A percentile compares a stretch with the other conserved stretches of the same genome.
Conservation (phyloP, 2,797 vertebrate species). For the Balearica regulorum region DNA sequence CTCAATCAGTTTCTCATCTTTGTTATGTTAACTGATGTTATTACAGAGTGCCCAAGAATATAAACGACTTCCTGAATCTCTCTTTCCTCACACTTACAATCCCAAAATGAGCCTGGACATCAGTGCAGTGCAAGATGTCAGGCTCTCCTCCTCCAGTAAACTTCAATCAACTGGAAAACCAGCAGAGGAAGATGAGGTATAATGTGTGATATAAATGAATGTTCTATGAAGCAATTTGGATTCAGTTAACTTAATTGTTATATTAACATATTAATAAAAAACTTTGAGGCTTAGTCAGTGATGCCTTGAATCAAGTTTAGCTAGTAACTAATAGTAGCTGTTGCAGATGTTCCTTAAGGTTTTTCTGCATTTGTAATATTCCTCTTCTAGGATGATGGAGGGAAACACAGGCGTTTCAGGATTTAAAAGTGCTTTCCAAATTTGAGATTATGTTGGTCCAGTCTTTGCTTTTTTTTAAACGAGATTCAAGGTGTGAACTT, state of each 20-base stretch:
- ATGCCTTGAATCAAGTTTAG: neutral
- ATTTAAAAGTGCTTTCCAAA: neutral
- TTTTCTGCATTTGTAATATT: neutral
- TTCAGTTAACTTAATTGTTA: neutral
- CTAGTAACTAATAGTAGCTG: neutral
- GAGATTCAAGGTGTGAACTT: neutral
- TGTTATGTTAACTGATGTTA: neutral
- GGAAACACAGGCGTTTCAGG: neutral
- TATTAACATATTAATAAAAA: neutral
- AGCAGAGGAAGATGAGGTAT: constrained; percentile 71
- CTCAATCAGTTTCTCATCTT: neutral
- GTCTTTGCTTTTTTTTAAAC: neutral
- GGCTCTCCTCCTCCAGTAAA: constrained; percentile 65
- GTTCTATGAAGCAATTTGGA: neutral
- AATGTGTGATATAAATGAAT: neutral
- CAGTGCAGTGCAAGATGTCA: constrained; percentile 80
- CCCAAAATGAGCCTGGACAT: constrained; percentile 97
- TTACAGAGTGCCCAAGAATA: constrained; percentile 89
- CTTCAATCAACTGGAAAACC: constrained; percentile 58
- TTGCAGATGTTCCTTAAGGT: neutral
- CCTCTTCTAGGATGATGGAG: neutral
- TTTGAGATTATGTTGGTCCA: neutral
- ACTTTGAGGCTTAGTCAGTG: neutral
- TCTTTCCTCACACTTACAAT: constrained; percentile 96
- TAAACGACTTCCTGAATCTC: constrained; percentile 85